These are phyloP conservation scores for Hipparchia semele DNA, from an alignment of 2,888 invertebrate genomes.

Conservation along the genomic window DNA sequence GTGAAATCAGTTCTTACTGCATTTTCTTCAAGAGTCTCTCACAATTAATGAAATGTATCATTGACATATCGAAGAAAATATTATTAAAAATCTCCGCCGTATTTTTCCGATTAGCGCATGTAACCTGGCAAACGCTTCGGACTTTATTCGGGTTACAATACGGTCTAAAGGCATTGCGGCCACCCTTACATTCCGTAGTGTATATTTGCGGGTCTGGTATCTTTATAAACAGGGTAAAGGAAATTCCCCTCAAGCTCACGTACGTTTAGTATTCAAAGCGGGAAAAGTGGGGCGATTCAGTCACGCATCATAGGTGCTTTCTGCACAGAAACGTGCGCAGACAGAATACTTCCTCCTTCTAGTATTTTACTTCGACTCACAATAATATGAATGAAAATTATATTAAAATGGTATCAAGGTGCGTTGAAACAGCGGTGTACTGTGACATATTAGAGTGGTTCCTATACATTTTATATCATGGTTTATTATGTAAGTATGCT, in stretches of 20 bases:
- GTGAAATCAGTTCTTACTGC: no score
- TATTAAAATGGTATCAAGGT: no score
- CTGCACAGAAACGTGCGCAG: background rate
- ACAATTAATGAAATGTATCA: no score
- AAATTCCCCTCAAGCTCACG: slow-evolving; percentile 12
- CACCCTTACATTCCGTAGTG: slow-evolving; percentile 1
- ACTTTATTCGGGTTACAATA: background rate
- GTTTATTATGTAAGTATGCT: background rate
- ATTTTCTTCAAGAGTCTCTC: no score
- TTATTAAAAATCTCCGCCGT: no score
- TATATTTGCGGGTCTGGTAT: slow-evolving; percentile 4
- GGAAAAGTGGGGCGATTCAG: slow-evolving; percentile 16
- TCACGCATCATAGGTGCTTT: slow-evolving; percentile 7
- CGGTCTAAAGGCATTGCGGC: background rate
- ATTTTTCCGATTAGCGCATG: no score
- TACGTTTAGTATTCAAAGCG: slow-evolving; percentile 10
- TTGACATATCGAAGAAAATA: no score
- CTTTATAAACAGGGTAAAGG: slow-evolving; percentile 7
- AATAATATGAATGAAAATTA: background rate
- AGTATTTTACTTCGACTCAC: background rate
- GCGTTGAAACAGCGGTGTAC: no score
- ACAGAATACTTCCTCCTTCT: background rate
- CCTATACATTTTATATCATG: background rate
- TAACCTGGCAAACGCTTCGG: background rate
- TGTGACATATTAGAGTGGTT: no score